phyloP scores from a whole-genome alignment of 2,797 vertebrate species.

The Molothrus aeneus region DNA sequence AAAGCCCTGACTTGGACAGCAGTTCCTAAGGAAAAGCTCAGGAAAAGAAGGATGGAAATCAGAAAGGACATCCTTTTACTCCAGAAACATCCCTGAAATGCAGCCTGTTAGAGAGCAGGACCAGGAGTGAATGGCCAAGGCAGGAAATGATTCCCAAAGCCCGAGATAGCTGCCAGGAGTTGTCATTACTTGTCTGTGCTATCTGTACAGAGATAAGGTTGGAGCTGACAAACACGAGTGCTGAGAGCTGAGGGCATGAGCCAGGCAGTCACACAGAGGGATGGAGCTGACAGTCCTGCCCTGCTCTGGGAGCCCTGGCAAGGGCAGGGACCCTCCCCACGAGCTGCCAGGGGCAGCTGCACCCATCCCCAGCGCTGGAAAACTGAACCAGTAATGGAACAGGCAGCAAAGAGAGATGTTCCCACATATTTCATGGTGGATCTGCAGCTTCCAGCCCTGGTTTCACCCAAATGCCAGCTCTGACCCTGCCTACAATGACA shows the following conservation, averaged over 20 bases:
- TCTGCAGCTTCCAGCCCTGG: neutral
- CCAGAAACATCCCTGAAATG: neutral
- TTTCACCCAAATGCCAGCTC: neutral
- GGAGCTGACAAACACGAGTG: neutral
- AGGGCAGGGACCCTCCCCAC: neutral
- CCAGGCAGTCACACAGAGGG: neutral
- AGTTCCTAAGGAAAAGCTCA: neutral
- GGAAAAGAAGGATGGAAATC: neutral
- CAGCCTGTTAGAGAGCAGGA: neutral
- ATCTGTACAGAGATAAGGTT: neutral
- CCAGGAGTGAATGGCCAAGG: fast-evolving
- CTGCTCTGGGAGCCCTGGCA: neutral
- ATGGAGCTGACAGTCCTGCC: fast-evolving
- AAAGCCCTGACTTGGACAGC: neutral
- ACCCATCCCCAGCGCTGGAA: neutral
- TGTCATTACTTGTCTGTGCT: neutral
- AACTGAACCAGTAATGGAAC: fast-evolving
- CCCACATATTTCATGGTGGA: neutral
- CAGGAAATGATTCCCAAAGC: neutral
- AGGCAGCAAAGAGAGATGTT: neutral
- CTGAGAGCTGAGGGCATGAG: neutral
- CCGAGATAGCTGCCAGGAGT: neutral
- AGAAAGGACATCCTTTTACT: neutral
- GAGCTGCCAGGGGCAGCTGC: neutral
- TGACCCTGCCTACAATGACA: neutral